Conservation (phyloP, 2,113 vertebrate genomes). For the Ailurus styani region DNA sequence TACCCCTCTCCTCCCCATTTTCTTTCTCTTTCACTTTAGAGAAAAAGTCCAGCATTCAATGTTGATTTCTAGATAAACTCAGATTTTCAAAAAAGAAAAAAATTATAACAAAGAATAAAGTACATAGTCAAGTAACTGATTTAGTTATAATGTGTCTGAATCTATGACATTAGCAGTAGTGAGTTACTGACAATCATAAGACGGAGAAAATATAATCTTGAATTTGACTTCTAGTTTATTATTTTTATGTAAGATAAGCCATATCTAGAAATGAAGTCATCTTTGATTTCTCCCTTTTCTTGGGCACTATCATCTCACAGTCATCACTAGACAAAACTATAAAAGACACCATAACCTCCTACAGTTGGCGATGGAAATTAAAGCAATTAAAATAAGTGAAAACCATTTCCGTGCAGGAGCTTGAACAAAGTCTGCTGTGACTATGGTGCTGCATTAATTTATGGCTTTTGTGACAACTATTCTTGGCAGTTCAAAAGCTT, state of each 20-base stretch:
- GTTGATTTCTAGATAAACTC: constrained; percentile 24
- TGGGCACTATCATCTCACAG: not conserved
- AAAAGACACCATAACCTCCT: not conserved
- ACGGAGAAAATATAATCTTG: not conserved
- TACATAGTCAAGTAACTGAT: not conserved
- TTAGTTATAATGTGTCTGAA: not conserved
- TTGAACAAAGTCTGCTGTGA: not conserved
- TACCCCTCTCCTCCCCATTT: not conserved
- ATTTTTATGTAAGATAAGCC: not conserved
- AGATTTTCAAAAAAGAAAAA: constrained; percentile 1
- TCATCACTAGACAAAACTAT: not conserved
- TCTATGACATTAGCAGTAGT: not conserved
- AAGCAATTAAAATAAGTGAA: not conserved
- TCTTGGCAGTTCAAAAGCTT: not conserved
- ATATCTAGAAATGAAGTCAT: not conserved
- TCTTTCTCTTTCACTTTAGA: not conserved
- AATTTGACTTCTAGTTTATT: not conserved
- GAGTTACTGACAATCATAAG: not conserved
- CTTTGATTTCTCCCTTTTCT: not conserved
- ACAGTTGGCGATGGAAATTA: not conserved
- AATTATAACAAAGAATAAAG: not conserved
- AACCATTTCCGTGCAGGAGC: not conserved
- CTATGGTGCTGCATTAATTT: not conserved
- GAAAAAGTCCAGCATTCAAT: not conserved
- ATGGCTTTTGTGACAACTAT: not conserved